Evolutionary conservation across 2,888 invertebrate genomes (phyloP).

Genomic region (Vesta saturnalis): DNA sequence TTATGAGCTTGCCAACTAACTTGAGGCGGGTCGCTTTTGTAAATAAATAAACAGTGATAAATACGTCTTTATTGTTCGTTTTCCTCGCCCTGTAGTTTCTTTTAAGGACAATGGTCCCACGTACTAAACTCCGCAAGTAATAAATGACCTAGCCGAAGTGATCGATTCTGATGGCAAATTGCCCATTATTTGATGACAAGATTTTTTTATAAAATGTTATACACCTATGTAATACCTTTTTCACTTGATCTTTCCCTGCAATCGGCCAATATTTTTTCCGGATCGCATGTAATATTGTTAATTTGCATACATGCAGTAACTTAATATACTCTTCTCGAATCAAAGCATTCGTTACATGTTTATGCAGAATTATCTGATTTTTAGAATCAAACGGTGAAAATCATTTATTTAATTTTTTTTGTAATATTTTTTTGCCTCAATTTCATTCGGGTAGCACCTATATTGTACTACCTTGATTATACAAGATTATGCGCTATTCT

Average conservation of each 20-base stretch:
- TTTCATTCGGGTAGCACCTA: background rate
- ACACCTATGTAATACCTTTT: conserved; percentile 25
- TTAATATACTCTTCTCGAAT: too few species aligned
- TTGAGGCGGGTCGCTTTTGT: too few species aligned
- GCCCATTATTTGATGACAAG: conserved; percentile 32
- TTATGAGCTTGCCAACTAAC: too few species aligned
- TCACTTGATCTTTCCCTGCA: conserved; percentile 17
- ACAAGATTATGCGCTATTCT: background rate
- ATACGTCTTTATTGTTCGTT: too few species aligned
- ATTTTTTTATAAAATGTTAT: conserved; percentile 27
- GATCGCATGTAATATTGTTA: too few species aligned
- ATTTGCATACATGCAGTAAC: too few species aligned
- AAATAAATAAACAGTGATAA: too few species aligned
- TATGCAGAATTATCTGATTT: conserved; percentile 37
- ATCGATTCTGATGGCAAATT: too few species aligned
- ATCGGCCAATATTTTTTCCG: conserved; percentile 35
- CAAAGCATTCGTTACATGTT: conserved; percentile 43
- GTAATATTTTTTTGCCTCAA: background rate
- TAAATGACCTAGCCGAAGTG: too few species aligned
- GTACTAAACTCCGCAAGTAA: too few species aligned
- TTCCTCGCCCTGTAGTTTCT: too few species aligned
- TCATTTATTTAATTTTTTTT: background rate
- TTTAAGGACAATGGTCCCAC: too few species aligned
- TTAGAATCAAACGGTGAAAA: background rate
- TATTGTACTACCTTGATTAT: background rate